Conservation (phyloP, 2,888 invertebrate species). For the Drosophila limbata region DNA sequence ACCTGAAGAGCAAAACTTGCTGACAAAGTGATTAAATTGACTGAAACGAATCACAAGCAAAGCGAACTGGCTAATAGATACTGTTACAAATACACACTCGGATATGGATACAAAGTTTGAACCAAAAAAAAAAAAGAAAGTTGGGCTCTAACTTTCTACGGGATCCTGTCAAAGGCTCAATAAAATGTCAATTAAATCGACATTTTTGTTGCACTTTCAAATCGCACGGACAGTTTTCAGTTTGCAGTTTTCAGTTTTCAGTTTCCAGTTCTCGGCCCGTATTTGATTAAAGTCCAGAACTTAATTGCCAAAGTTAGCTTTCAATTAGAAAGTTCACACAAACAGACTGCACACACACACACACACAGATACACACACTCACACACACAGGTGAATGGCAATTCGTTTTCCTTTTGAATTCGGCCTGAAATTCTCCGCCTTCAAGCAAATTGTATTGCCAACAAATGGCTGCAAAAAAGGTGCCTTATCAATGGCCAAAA, state of each 20-base stretch:
- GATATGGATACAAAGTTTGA: conserved; percentile 51
- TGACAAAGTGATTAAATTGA: conserved; percentile 81
- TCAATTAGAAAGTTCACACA: conserved; percentile 78
- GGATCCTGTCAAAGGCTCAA: conserved; percentile 63
- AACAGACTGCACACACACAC: conserved; percentile 22
- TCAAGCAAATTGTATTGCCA: conserved; percentile 54
- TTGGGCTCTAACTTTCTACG: conserved; percentile 31
- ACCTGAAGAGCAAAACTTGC: conserved; percentile 54
- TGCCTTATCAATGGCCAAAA: conserved; percentile 51
- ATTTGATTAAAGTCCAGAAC: conserved; percentile 73
- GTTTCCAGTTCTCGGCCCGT: conserved; percentile 27
- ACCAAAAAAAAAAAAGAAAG: conserved; percentile 32
- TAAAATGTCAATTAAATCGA: conserved; percentile 78
- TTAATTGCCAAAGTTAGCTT: conserved; percentile 81
- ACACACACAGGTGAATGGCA: conserved; percentile 53
- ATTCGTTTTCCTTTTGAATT: conserved; percentile 69
- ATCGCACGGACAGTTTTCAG: conserved; percentile 30
- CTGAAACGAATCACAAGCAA: conserved; percentile 58
- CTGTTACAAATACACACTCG: conserved; percentile 23
- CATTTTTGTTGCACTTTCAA: conserved; percentile 61
- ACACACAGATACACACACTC: conserved; percentile 4
- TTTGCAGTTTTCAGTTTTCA: not conserved
- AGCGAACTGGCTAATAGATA: conserved; percentile 54
- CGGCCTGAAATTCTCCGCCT: conserved; percentile 52
- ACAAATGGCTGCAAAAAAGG: conserved; percentile 40